These are phyloP conservation scores for Atethmia centrago DNA, from an alignment of 2,888 invertebrate genomes.

Conservation along the genomic window DNA sequence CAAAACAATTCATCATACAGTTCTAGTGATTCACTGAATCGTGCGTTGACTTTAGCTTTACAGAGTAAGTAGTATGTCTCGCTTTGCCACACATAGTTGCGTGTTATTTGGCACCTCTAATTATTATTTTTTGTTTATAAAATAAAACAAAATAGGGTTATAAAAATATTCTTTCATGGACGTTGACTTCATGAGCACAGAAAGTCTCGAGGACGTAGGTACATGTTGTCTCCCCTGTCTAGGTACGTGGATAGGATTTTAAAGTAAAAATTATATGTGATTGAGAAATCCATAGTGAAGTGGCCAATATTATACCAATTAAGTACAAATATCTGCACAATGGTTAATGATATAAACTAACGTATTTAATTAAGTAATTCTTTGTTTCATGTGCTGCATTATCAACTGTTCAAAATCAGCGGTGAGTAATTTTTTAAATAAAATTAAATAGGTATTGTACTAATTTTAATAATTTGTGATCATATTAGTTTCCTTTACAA, in stretches of 20 bases:
- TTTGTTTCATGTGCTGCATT: conserved; percentile 88
- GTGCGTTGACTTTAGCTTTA: conserved; percentile 73
- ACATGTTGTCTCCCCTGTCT: conserved; percentile 87
- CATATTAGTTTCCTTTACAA: neutral
- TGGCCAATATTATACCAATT: neutral
- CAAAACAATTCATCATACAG: conserved; percentile 85
- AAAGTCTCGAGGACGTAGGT: conserved; percentile 84
- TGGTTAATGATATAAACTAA: conserved; percentile 9
- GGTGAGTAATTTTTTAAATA: conserved; percentile 78
- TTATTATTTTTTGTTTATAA: conserved; percentile 64
- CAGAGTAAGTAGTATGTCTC: conserved; percentile 75
- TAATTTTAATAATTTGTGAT: conserved; percentile 2
- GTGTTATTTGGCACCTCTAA: conserved; percentile 69
- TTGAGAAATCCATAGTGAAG: conserved; percentile 14
- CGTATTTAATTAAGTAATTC: conserved; percentile 54
- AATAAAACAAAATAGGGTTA: conserved; percentile 59
- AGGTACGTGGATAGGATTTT: conserved; percentile 69
- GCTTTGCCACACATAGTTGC: conserved; percentile 74
- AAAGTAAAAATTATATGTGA: neutral
- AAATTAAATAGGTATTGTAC: conserved; percentile 1
- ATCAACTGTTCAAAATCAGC: conserved; percentile 73
- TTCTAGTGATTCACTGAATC: conserved; percentile 81
- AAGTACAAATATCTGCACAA: conserved; percentile 8
- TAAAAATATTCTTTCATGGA: conserved; percentile 78
- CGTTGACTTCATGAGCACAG: conserved; percentile 80